Evolutionary conservation across 2,888 invertebrate genomes (phyloP).

Genomic region (Clostera curtula): DNA sequence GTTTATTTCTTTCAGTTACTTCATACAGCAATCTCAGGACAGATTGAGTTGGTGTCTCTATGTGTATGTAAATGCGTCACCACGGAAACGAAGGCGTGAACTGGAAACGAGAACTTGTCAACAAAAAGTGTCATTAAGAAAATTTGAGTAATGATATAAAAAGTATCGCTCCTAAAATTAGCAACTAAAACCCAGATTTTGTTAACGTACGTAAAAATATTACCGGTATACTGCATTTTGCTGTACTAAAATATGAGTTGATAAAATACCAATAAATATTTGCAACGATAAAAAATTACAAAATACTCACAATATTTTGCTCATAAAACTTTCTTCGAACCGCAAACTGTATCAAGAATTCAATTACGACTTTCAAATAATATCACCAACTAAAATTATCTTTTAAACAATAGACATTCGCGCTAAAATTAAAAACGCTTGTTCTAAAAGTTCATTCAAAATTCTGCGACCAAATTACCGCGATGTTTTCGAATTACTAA

Average conservation of each 20-base stretch:
- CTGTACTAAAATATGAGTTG: background rate
- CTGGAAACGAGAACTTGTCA: too few species aligned
- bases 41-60: too few species aligned
- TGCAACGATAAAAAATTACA: background rate
- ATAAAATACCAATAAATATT: background rate
- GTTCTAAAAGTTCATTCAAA: slow-evolving; percentile 16
- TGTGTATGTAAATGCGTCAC: too few species aligned
- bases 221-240: too few species aligned
- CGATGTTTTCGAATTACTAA: slow-evolving; percentile 26
- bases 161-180: too few species aligned
- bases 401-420: slow-evolving; percentile 1
- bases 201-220: too few species aligned
- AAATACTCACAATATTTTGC: slow-evolving; percentile 31
- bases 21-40: too few species aligned
- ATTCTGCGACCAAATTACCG: slow-evolving; percentile 9
- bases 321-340: slow-evolving; percentile 27
- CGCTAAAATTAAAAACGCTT: slow-evolving; percentile 6
- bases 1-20: too few species aligned
- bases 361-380: background rate
- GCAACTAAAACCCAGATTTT: too few species aligned
- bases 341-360: slow-evolving; percentile 8
- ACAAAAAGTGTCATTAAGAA: too few species aligned
- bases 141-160: too few species aligned
- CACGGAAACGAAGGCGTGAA: too few species aligned
- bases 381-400: background rate